Evolutionary conservation across 2,113 vertebrate species (phyloP).

Genomic region (Atherinomorus stipes): DNA sequence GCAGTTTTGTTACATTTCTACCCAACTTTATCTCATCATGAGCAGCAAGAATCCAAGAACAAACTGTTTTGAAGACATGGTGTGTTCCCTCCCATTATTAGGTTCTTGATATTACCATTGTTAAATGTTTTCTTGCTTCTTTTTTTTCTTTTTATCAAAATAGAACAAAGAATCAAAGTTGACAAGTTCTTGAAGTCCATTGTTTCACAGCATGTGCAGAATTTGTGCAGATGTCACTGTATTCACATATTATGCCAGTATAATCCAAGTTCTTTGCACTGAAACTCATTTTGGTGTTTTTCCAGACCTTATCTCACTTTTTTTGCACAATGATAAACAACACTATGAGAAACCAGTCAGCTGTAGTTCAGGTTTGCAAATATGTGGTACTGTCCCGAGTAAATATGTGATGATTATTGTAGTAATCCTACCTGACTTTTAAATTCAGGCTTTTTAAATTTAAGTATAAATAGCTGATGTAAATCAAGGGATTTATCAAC

Average conservation of each 20-base stretch:
- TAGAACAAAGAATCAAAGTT: background rate
- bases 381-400: background rate
- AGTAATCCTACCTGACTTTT: background rate
- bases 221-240: background rate
- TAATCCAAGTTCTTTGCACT: background rate
- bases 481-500: background rate
- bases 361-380: background rate
- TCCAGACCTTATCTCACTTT: background rate
- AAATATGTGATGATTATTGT: background rate
- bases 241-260: background rate
- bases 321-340: slow-evolving; percentile 14
- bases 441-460: background rate
- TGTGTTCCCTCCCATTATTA: background rate
- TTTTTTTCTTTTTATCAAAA: background rate
- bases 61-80: background rate
- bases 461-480: background rate
- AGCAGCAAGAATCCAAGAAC: background rate
- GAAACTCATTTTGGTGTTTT: background rate
- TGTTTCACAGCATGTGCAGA: background rate
- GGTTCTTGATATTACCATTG: background rate
- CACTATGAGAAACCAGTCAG: slow-evolving; percentile 30
- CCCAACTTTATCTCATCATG: background rate
- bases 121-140: background rate
- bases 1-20: background rate
- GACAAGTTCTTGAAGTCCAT: background rate